Percentiles rank a stretch among this genome's conserved stretches.
Evolutionary conservation across 2,888 invertebrate genomes (phyloP).

Genomic region (Tinea pellionella): DNA sequence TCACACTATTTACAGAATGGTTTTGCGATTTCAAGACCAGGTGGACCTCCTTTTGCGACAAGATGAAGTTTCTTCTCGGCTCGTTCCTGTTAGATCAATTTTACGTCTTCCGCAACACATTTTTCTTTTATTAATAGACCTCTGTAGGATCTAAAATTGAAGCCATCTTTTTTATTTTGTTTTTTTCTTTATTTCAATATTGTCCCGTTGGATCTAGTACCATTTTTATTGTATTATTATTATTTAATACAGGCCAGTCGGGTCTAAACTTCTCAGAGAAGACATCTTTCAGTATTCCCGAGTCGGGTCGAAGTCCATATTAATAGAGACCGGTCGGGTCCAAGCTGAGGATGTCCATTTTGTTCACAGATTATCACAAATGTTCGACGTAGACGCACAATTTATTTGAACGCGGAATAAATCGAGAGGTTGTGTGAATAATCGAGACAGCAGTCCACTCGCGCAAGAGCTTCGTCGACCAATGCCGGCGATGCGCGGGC

Average conservation of each 20-base stretch:
- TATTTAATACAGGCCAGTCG: constrained; percentile 29
- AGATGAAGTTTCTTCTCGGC: constrained; percentile 58
- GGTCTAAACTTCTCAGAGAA: constrained; percentile 35
- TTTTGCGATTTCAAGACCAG: constrained; percentile 15
- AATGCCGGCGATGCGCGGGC: constrained; percentile 41
- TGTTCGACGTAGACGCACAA: neutral
- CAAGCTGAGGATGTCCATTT: constrained; percentile 54
- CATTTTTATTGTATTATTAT: constrained; percentile 24
- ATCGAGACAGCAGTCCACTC: constrained; percentile 28
- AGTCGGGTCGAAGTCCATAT: constrained; percentile 40
- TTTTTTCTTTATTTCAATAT: constrained; percentile 18
- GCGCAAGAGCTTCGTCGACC: constrained; percentile 43
- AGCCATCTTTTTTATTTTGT: constrained; percentile 34
- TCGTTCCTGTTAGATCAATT: constrained; percentile 47
- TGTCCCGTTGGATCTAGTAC: neutral
- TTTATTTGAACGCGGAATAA: neutral
- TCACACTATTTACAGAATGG: constrained; percentile 47
- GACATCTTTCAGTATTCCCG: constrained; percentile 37
- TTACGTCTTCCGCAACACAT: constrained; percentile 62
- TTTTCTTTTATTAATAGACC: constrained; percentile 17
- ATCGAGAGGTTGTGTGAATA: neutral
- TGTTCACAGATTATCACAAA: constrained; percentile 9
- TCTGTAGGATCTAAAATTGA: constrained; percentile 16
- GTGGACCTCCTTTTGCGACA: constrained; percentile 56
- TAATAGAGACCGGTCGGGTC: constrained; percentile 63